Evolutionary conservation across 2,113 vertebrate genomes (phyloP).

Genomic region (Cervus canadensis): DNA sequence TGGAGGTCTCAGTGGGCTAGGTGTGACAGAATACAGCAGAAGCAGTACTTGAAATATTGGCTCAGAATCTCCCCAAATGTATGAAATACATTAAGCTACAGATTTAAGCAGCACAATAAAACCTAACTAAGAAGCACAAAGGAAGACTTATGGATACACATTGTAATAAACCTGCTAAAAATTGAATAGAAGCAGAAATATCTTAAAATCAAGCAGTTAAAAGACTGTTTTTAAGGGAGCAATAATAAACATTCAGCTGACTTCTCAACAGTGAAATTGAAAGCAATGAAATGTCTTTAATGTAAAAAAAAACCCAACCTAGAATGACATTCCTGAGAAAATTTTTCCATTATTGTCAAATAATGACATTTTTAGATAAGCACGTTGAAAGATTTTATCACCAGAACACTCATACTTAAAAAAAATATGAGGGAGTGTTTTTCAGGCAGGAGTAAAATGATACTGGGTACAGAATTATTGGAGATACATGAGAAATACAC

Average conservation of each 20-base stretch:
- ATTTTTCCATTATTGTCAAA: not conserved
- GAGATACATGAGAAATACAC: not conserved
- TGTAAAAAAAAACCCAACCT: not conserved
- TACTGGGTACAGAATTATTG: not conserved
- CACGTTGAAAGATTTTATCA: not conserved
- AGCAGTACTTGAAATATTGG: not conserved
- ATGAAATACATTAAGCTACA: not conserved
- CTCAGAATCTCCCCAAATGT: not conserved
- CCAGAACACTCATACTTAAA: not conserved
- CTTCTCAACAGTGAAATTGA: not conserved
- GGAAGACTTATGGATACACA: not conserved
- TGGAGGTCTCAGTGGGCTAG: not conserved
- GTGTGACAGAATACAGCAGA: not conserved
- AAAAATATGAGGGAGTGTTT: not conserved
- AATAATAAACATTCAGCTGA: not conserved
- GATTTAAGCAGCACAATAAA: not conserved
- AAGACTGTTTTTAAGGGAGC: not conserved
- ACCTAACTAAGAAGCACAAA: not conserved
- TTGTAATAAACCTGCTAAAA: not conserved
- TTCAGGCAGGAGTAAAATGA: not conserved
- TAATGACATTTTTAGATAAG: not conserved
- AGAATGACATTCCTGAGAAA: not conserved
- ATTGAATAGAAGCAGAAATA: not conserved
- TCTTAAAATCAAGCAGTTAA: not conserved
- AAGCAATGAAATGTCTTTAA: not conserved